A percentile compares a stretch with the other conserved stretches of the same genome.
Conservation (phyloP, 1,140 invertebrate genomes). For the Sarcophaga peregrina region DNA sequence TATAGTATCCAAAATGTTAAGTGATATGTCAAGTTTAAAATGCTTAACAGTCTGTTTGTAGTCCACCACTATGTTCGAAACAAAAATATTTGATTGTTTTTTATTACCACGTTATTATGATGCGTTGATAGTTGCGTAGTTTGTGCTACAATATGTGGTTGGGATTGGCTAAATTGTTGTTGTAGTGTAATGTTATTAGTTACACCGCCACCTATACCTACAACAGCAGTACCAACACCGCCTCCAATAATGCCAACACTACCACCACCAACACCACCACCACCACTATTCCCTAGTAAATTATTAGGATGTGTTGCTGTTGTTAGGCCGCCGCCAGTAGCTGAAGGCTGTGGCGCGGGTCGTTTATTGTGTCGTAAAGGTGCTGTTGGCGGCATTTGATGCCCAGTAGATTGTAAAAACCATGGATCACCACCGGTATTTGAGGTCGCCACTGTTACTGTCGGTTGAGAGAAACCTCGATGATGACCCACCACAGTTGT, state of each 20-base stretch:
- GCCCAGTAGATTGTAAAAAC: conserved; percentile 65
- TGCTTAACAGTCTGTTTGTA: too few relatives aligned
- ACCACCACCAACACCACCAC: conserved; percentile 1
- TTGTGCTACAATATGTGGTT: conserved; percentile 64
- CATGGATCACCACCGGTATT: conserved; percentile 65
- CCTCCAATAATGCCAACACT: not conserved
- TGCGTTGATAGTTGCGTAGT: conserved; percentile 52
- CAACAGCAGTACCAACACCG: not conserved
- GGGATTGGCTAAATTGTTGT: conserved; percentile 62
- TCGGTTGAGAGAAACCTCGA: conserved; percentile 65
- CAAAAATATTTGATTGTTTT: not conserved
- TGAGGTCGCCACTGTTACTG: conserved; percentile 57
- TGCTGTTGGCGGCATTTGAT: conserved; percentile 65
- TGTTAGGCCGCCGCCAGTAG: conserved; percentile 43
- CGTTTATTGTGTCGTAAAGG: conserved; percentile 65
- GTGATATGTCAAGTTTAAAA: too few relatives aligned
- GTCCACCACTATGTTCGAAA: too few relatives aligned
- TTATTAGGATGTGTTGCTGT: conserved; percentile 26
- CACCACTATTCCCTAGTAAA: conserved; percentile 5
- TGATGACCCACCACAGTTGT: conserved; percentile 66
- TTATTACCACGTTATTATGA: conserved; percentile 60
- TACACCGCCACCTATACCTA: conserved; percentile 44
- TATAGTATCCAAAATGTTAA: too few relatives aligned
- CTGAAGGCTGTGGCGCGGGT: conserved; percentile 63
- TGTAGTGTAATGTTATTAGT: conserved; percentile 54